Percentiles rank a stretch among this genome's conserved stretches.
These are phyloP conservation scores for Hipposideros armiger DNA, from an alignment of 2,113 vertebrate species.

Conservation along the genomic window DNA sequence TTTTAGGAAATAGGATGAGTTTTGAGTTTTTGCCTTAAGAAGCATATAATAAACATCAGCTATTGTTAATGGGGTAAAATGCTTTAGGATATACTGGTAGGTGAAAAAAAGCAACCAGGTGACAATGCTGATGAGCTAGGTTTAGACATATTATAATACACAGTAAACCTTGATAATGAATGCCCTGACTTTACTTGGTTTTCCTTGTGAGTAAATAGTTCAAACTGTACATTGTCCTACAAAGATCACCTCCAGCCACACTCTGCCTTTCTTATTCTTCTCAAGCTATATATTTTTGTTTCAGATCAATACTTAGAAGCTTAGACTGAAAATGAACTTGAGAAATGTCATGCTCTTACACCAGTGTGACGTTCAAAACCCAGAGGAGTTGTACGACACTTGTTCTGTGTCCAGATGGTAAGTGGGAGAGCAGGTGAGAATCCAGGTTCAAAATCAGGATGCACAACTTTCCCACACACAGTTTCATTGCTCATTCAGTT, in stretches of 20 bases:
- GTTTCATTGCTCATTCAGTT: too few species aligned
- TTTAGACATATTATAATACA: background rate
- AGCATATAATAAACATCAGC: background rate
- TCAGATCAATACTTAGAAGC: background rate
- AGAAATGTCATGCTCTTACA: background rate
- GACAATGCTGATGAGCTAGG: background rate
- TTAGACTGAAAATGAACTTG: background rate
- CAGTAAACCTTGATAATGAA: background rate
- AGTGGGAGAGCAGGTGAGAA: background rate
- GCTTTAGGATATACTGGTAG: background rate
- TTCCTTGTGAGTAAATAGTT: background rate
- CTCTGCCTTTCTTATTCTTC: background rate
- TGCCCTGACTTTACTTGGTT: background rate
- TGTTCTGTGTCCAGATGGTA: background rate
- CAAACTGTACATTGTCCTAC: background rate
- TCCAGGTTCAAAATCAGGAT: background rate
- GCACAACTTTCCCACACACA: accelerated
- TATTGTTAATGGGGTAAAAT: background rate
- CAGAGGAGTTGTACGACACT: background rate
- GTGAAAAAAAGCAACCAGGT: background rate
- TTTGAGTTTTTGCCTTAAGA: background rate
- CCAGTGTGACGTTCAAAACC: background rate
- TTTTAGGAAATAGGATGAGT: background rate
- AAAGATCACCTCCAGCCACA: background rate
- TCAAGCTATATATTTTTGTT: background rate